phyloP scores from a whole-genome alignment of 2,113 vertebrate genomes.

The Myiopsitta monachus region DNA sequence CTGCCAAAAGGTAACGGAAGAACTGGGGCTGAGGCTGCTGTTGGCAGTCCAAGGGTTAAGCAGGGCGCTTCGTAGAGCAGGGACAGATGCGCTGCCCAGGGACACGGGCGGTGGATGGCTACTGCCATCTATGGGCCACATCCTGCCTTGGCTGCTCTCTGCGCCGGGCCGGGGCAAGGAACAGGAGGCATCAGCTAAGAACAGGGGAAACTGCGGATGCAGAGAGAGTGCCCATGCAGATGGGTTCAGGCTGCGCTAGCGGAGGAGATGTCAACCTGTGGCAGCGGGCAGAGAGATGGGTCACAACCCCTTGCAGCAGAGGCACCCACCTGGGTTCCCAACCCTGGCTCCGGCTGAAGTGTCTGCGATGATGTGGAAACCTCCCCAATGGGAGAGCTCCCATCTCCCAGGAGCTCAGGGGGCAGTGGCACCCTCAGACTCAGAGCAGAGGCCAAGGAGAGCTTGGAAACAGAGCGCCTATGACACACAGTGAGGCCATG shows the following conservation, averaged over 20 bases:
- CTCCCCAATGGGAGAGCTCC: accelerated
- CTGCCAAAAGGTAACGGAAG: background rate
- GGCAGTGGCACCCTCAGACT: background rate
- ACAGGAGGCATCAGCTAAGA: background rate
- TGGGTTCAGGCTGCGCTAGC: background rate
- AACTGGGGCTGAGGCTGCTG: background rate
- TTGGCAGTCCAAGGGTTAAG: background rate
- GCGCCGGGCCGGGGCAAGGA: background rate
- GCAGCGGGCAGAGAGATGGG: background rate
- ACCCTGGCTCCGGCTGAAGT: background rate
- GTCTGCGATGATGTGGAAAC: accelerated
- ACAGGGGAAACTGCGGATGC: background rate
- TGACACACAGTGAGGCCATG: background rate
- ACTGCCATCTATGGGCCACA: conserved; percentile 32
- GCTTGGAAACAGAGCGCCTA: no score
- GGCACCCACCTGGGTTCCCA: no score
- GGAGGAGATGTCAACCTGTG: background rate
- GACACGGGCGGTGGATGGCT: background rate
- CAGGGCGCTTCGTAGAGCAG: background rate
- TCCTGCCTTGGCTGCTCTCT: background rate
- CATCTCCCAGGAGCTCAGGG: accelerated
- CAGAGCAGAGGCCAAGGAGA: background rate
- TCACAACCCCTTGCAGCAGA: background rate
- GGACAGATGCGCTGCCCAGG: background rate
- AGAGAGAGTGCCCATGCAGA: background rate